phyloP scores from a whole-genome alignment of 2,113 vertebrate genomes.

The Diphyllodes magnificus region DNA sequence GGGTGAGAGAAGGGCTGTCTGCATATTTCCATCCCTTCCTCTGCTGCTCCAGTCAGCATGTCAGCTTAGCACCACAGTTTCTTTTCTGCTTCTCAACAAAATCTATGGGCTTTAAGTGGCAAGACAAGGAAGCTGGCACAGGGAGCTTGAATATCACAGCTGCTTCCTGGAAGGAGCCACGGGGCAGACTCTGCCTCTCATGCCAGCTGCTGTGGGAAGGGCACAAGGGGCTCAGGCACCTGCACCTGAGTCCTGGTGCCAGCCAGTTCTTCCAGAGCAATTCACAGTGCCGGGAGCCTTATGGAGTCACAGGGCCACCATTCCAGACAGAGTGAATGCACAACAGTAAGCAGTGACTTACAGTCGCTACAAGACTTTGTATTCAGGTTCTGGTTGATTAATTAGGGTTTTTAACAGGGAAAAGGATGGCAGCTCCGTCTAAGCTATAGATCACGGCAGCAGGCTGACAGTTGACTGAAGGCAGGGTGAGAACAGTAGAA shows the following conservation, averaged over 20 bases:
- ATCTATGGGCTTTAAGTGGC: fast-evolving
- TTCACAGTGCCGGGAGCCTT: background rate
- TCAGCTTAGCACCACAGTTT: background rate
- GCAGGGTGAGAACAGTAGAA: background rate
- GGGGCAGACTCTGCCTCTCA: background rate
- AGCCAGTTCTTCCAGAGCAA: background rate
- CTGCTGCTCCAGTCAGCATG: background rate
- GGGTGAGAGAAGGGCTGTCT: background rate
- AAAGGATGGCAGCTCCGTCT: background rate
- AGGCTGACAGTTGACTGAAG: background rate
- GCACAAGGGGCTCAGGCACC: background rate
- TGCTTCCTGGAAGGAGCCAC: background rate
- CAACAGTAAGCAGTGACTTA: background rate
- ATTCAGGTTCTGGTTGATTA: background rate
- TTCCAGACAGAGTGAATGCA: background rate
- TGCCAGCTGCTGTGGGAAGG: fast-evolving
- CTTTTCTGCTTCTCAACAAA: background rate
- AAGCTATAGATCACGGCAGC: background rate
- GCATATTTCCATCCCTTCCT: background rate
- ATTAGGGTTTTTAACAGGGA: background rate
- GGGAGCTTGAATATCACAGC: background rate
- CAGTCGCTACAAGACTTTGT: background rate
- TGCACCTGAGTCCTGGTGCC: background rate
- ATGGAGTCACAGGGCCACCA: background rate
- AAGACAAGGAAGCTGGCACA: background rate